phyloP scores from a whole-genome alignment of 2,888 invertebrate species.

The Hirtodrosophila cameraria region DNA sequence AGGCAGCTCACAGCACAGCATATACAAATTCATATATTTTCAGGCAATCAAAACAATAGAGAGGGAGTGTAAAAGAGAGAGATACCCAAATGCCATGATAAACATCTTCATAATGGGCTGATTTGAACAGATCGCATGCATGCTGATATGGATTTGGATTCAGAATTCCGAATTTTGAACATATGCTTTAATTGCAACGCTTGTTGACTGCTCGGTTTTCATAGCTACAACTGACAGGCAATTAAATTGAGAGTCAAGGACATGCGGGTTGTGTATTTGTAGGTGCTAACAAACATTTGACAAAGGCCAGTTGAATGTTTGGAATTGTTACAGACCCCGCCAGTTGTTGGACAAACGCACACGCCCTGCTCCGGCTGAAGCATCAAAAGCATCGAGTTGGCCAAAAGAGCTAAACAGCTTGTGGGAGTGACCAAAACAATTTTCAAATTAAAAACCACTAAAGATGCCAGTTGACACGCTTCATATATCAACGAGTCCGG shows the following conservation, averaged over 20 bases:
- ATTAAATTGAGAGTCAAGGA: constrained; percentile 57
- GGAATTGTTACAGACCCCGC: constrained; percentile 15
- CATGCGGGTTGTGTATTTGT: constrained; percentile 58
- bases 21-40: constrained; percentile 51
- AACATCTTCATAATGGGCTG: constrained; percentile 80
- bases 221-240: constrained; percentile 42
- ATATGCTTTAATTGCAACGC: constrained; percentile 76
- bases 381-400: neutral
- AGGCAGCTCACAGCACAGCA: neutral
- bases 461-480: constrained; percentile 78
- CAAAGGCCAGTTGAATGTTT: constrained; percentile 22
- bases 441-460: constrained; percentile 79
- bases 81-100: constrained; percentile 69
- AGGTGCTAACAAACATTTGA: constrained; percentile 65
- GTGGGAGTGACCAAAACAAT: constrained; percentile 70
- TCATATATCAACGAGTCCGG: constrained; percentile 68
- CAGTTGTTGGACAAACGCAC: constrained; percentile 72
- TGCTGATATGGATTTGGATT: constrained; percentile 23
- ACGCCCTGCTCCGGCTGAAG: constrained; percentile 29
- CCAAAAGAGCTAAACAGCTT: constrained; percentile 1
- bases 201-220: constrained; percentile 42
- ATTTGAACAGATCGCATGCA: constrained; percentile 58
- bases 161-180: constrained; percentile 24
- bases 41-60: constrained; percentile 53
- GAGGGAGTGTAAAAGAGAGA: constrained; percentile 30